Evolutionary conservation across 2,113 vertebrate species (phyloP).

Genomic region (Tragelaphus scriptus): DNA sequence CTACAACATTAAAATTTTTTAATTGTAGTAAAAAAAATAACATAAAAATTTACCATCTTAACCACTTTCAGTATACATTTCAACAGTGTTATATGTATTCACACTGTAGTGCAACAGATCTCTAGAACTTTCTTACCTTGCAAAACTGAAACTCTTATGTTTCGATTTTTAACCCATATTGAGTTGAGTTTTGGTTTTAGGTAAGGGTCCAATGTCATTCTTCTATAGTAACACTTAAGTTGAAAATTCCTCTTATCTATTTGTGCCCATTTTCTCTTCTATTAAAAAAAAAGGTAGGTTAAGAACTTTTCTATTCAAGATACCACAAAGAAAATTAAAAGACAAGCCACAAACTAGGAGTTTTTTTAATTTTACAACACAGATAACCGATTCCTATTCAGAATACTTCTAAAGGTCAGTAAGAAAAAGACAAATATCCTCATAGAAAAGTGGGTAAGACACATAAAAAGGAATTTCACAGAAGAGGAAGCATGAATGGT

Average conservation of each 20-base stretch:
- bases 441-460: not conserved
- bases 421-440: not conserved
- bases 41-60: not conserved
- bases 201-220: not conserved
- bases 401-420: not conserved
- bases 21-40: not conserved
- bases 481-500: not conserved
- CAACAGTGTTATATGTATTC: not conserved
- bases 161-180: not conserved
- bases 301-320: conserved; percentile 4
- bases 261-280: not conserved
- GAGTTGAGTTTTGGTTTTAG: not conserved
- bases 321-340: conserved; percentile 22
- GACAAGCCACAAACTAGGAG: not conserved
- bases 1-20: too few species aligned
- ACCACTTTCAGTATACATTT: not conserved
- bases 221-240: not conserved
- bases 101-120: not conserved
- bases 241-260: not conserved
- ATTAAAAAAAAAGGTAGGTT: not conserved
- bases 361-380: not conserved
- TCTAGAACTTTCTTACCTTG: not conserved
- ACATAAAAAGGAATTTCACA: not conserved
- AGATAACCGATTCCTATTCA: not conserved
- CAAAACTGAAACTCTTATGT: not conserved